Base-by-base conservation (phyloP, 1,140 invertebrate species). In the Uloborus diversus region DNA sequence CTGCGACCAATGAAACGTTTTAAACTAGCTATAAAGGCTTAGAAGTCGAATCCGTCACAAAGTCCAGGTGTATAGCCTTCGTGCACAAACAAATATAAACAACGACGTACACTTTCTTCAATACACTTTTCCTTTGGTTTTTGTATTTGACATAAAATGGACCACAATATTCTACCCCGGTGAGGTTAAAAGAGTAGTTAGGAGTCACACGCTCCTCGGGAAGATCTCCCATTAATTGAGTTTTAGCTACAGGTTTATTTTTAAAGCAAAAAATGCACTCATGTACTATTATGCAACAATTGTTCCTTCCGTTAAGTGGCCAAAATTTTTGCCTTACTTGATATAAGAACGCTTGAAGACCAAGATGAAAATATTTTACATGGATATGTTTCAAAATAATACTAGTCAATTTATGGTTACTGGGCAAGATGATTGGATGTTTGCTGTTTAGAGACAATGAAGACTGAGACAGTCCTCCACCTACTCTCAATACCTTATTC, bases 81-180 rank as follows among this genome's bases (percentile, higher is more conserved):
- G 62, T 65, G 17, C 5, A 33, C 14, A 65, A 37, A 23, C 62
- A 65, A 4, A 65, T 13, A 42, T n/a, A 65, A 3, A 65, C 27
- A 14, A 35, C 11, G 4, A 65, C 32, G 20, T 37, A 65, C 17
- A 65, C 23, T 23, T 65, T 65, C 11, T 65, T 35, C 4, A 65
- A 20, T 1, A 20, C 32, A 17, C 62, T 35, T 27, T 65, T 65
- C 23, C 62, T 65, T 65, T 42, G 62, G 14, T 37, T 37, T 42
- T 65, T 65, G 42, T 37, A 65, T 65, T 37, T 65, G 9, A 65
- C 13, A 42, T 42, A 17, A 65, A 65, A 65, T 65, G 62, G 57
- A 5, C 62, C 32, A 23, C 62, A 65, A 23, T 20, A 65, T 37
- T 65, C 35, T 37, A 65, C 3, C 13, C 62, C 62, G 1, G 4